Conservation (phyloP, 2,888 invertebrate species). For the Eurytoma adleriae region DNA sequence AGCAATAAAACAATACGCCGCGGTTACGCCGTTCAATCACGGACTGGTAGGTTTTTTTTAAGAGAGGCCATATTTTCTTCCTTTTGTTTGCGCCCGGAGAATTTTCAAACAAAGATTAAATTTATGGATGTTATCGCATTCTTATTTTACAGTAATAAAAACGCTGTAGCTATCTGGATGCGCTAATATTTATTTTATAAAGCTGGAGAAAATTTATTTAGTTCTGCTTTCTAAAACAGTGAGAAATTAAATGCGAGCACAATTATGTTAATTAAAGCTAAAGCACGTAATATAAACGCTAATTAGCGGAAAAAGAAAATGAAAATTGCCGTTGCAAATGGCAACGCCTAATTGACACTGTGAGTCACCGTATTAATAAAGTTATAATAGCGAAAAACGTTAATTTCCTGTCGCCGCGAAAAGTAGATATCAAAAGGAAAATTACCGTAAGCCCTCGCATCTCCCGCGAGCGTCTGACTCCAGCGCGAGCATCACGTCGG, state of each 20-base stretch:
- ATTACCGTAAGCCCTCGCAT: slow-evolving; percentile 12
- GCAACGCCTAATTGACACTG: too few species aligned
- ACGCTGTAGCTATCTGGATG: neutral
- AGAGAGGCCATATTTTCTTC: slow-evolving; percentile 14
- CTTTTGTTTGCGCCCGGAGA: slow-evolving; percentile 10
- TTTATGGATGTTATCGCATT: slow-evolving; percentile 22
- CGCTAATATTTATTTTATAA: too few species aligned
- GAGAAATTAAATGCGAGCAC: too few species aligned
- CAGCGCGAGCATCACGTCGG: slow-evolving; percentile 8
- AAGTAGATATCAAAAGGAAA: slow-evolving; percentile 36
- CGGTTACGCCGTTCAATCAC: slow-evolving; percentile 48
- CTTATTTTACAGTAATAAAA: slow-evolving; percentile 22
- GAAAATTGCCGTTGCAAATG: too few species aligned
- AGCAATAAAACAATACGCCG: slow-evolving; percentile 48
- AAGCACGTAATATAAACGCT: too few species aligned
- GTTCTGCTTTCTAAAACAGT: too few species aligned
- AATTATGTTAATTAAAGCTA: too few species aligned
- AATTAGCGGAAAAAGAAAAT: too few species aligned
- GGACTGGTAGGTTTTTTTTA: slow-evolving; percentile 1
- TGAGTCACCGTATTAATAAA: too few species aligned
- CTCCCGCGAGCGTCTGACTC: neutral
- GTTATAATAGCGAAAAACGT: slow-evolving; percentile 15
- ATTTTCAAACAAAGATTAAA: slow-evolving; percentile 18
- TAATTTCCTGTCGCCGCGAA: slow-evolving; percentile 42
- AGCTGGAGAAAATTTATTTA: too few species aligned